Evolutionary conservation across 1,140 invertebrate genomes (phyloP), one percentile per base, ranked within the genome.

Genomic region (Elymnias hypermnestra): DNA sequence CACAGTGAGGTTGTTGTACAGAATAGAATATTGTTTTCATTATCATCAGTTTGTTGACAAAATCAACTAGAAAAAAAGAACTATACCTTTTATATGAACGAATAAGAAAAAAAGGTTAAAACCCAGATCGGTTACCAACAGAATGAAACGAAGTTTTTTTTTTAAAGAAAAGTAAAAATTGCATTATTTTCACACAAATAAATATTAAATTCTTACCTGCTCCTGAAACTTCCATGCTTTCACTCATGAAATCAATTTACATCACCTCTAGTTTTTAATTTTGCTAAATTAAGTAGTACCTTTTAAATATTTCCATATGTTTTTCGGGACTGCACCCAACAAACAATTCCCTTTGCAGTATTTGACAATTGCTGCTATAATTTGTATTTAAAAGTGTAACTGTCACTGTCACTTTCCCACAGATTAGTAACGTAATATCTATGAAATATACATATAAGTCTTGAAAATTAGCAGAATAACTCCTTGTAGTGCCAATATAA

Each of bases 221-320:
- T 37, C 66, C 69, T 51, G 72, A 63, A 51, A 75, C 48, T 43
- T 75, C 72, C 72, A 75, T 75, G 56, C n/a, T 33, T 45, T 63
- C 47, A 29, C 38, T 5, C 25, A 26, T 2, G 14, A 14, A n/a
- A 25, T 18, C 6, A n/a, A 14, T 28, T 22, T 36, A 45, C 42
- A 45, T 45, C 14, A 45, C 31, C 19, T 15, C 22, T 36, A 14
- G n/a, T 8, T 7, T 12, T 22, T 12, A 37, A 1, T 4, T 12
- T 10, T 19, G 8, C 9, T 14, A 10, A 23, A 13, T 43, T 43
- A 31, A n/a, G 13, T 43, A 42, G 7, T 21, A 6, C 31, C 9
- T 19, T 2, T 18, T 5, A 1, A 10, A 33, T 15, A 17, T 28
- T 17, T 40, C 13, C 45, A 15, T 40, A 33, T 33, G 26, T 40